Conservation (phyloP, 2,797 vertebrate genomes). For the Enteromius afrohamiltoni region DNA sequence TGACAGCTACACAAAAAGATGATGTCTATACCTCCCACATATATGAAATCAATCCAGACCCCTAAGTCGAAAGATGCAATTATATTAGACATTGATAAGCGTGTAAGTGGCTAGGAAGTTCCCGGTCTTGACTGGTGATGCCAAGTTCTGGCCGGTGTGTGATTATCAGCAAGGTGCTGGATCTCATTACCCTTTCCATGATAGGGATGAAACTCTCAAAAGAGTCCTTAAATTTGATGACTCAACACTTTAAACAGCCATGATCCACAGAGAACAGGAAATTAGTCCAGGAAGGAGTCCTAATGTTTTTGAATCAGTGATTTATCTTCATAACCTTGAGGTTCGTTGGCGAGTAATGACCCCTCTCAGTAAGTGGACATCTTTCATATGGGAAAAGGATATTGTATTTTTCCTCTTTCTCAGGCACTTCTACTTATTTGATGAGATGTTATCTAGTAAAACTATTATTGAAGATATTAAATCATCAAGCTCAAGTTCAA, state of each 20-base stretch:
- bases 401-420: constrained; percentile 38
- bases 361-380: constrained; percentile 48
- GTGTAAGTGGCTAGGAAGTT: constrained; percentile 29
- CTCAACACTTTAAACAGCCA: constrained; percentile 51
- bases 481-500: constrained; percentile 35
- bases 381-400: constrained; percentile 51
- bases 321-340: constrained; percentile 61
- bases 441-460: constrained; percentile 12
- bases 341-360: constrained; percentile 51
- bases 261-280: constrained; percentile 52
- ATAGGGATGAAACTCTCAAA: constrained; percentile 42
- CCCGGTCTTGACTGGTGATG: neutral
- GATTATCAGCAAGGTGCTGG: constrained; percentile 46
- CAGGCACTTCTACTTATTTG: constrained; percentile 23
- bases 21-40: constrained; percentile 14
- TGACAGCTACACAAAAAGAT: constrained; percentile 29
- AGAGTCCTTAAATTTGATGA: constrained; percentile 55
- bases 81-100: constrained; percentile 45
- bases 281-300: constrained; percentile 61
- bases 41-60: constrained; percentile 22
- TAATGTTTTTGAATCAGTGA: constrained; percentile 61
- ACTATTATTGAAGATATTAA: constrained; percentile 36
- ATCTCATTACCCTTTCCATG: constrained; percentile 53
- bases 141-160: constrained; percentile 30
- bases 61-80: constrained; percentile 25